Evolutionary conservation across 1,140 invertebrate genomes (phyloP), one percentile per base, ranked within the genome.

Genomic region (Portunus trituberculatus): DNA sequence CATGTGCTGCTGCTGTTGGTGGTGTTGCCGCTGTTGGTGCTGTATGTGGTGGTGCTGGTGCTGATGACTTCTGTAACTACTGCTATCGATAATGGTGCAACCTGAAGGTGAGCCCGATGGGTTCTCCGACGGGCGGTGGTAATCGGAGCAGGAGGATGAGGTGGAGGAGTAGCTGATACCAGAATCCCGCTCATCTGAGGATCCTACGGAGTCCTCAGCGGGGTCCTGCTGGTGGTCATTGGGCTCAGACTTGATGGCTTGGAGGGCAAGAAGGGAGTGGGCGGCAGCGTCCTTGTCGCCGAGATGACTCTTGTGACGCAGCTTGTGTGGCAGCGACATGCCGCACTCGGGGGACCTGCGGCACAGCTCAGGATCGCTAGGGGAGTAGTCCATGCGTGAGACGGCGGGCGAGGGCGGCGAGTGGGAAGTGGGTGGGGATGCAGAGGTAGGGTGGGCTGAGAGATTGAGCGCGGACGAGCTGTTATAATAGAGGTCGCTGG

Each of bases 261-360:
- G 92, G n/a, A 96, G 92, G 20, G 94, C 91, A 25, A 96, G 93
- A 52, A 94, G 91, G 32, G 95, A 93, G 32, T 95, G 95, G 16
- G 96, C 94, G 31, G 96, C 94, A 16, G 96, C 95, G 52, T 96
- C 95, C 48, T 96, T 96, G 97, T 99, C 98, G 0, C 98, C 98
- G 86, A 99, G 97, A 96, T 98, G 98, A n/a, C 98, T 98, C 97
- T 99, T 99, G 97, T 99, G 99, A 96, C 99, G 98, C 92, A 99
- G 97, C 97, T 99, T 99, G 96, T 99, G 98, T 0, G 99, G 99
- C 95, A 99, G 97, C 96, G 98, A 98, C 96, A 96, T 96, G 25
- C 96, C 95, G 39, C 87, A 93, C 32, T 96, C 96, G 93, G 67
- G 95, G 67, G 52, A 96, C 83, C 89, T 96, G 0, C 92, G 92